Evolutionary conservation across 2,797 vertebrate genomes (phyloP).

Genomic region (Leucoraja ocellata): DNA sequence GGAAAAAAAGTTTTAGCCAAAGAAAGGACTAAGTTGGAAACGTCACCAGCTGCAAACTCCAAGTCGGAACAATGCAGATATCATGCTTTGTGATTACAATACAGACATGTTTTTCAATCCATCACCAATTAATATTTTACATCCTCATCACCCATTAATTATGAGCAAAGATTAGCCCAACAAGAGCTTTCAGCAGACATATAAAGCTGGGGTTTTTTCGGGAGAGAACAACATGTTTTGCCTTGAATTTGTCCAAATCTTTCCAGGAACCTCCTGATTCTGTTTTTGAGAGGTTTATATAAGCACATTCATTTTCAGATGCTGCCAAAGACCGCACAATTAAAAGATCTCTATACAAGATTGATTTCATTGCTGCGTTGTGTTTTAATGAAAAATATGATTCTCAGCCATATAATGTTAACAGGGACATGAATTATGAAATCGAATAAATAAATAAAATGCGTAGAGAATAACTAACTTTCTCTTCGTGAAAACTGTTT

Average conservation of each 20-base stretch:
- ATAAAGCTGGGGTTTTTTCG: background rate
- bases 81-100: background rate
- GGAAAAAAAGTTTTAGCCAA: background rate
- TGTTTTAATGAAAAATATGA: background rate
- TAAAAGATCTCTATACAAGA: background rate
- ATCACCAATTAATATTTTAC: background rate
- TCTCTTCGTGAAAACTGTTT: background rate
- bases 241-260: background rate
- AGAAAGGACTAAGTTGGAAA: background rate
- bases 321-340: background rate
- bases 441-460: background rate
- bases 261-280: background rate
- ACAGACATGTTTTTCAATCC: background rate
- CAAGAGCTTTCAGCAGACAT: background rate
- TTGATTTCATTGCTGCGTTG: background rate
- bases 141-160: background rate
- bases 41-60: background rate
- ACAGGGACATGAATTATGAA: background rate
- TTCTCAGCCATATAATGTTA: background rate
- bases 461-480: background rate
- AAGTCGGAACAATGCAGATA: background rate
- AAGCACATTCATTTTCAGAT: constrained; percentile 40
- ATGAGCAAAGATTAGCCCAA: background rate
- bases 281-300: background rate
- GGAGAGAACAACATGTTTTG: background rate